These are phyloP conservation scores for Aphyosemion australe DNA, from an alignment of 2,113 vertebrate species.

Conservation along the genomic window DNA sequence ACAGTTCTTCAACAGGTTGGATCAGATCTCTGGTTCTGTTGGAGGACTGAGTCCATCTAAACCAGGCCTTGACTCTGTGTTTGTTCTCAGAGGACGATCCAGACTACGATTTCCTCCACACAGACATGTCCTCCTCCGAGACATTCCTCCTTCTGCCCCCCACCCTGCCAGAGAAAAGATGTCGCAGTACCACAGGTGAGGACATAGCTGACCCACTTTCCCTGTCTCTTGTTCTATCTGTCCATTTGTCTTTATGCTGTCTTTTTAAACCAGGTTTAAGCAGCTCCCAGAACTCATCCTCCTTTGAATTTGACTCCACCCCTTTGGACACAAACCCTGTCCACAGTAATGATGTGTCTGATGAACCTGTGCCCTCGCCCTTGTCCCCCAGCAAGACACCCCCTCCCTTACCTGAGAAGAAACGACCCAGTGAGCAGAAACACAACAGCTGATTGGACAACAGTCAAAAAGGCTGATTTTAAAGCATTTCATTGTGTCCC, in stretches of 20 bases:
- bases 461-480: not conserved
- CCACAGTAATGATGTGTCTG: constrained; percentile 76
- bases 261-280: constrained; percentile 10
- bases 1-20: not conserved
- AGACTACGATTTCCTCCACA: constrained; percentile 91
- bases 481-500: not conserved
- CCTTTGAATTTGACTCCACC: constrained; percentile 68
- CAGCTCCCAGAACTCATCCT: constrained; percentile 39
- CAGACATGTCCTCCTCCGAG: constrained; percentile 87
- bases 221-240: no score
- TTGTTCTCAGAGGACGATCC: constrained; percentile 78
- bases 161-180: constrained; percentile 89
- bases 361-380: constrained; percentile 83
- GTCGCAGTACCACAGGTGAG: constrained; percentile 71
- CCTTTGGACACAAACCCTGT: constrained; percentile 78
- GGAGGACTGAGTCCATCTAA: not conserved
- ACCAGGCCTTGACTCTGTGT: not conserved
- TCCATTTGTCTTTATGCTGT: not conserved
- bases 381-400: constrained; percentile 49
- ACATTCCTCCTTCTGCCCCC: constrained; percentile 83
- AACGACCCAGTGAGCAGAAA: constrained; percentile 89
- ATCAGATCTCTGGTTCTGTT: not conserved
- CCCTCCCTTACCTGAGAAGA: constrained; percentile 93
- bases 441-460: not conserved
- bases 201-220: constrained; percentile 3